Base-by-base conservation (phyloP, 1,140 invertebrate genomes). In the Drosophila lowei region DNA sequence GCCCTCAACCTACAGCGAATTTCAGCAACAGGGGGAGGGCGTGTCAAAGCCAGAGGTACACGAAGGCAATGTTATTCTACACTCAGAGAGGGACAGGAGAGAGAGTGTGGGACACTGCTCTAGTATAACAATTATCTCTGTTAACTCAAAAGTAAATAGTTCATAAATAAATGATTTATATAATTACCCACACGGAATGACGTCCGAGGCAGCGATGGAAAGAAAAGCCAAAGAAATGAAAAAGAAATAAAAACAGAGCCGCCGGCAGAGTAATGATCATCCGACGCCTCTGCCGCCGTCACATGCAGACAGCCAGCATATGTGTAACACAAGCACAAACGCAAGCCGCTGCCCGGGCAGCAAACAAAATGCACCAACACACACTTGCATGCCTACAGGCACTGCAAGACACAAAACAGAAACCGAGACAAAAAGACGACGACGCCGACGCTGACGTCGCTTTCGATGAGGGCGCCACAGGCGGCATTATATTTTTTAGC, bases 61-160 rank as follows among this genome's bases (percentile, higher is more conserved):
- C 43, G 47, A 50, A 59, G 65, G 54, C 59, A 48, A 68, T 68
- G 34, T 68, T 68, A 52, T 64, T 57, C 56, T 68, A 42, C 44
- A 43, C 57, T 66, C 49, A 47, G 16, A 38, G 50, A 43, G 34
- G 25, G 34, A 8, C n/a, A 15, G 11, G 15, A 16, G 28, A 30
- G 34, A 48, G 30, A 16, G 50, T 38, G 46, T 30, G n/a, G 42
- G 30, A 54, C 18, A 54, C 18, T 34, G 15, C 30, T 38, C 18
- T 9, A 42, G 41, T 42, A 54, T 50, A 52, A 21, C 47, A 49
- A 77, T 77, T 77, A 63, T 47, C 49, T 55, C 64, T 23, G 59
- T 59, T 70, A 79, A 79, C 77, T 79, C 58, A 42, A 79, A 79
- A 73, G 70, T 79, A 79, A 79, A 79, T 79, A 79, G 77, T 79